Evolutionary conservation across 1,140 invertebrate species (phyloP), one percentile per base, ranked within the genome.

Genomic region (Danaus plexippus): DNA sequence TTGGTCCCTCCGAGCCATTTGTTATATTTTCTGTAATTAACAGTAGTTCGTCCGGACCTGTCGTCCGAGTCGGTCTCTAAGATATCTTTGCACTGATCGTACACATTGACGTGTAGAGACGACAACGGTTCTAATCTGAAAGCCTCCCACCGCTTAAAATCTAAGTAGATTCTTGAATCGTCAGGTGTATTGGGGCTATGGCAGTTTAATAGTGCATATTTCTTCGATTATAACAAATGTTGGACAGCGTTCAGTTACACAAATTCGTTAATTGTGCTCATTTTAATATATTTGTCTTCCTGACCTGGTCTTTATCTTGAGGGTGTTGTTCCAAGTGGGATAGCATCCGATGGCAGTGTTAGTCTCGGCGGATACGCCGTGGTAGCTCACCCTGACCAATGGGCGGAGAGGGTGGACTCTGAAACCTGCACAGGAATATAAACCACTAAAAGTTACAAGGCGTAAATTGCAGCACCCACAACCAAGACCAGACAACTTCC

Each of bases 291-390:
- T 45, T 45, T 45, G 12, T 9, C 0, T 45, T 45, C 11, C 43
- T 32, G 43, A 83, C 83, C 71, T 83, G 1, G 73, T 64, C n/a
- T 66, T 76, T 41, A 86, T 67, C 54, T 73, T 79, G 1, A 81
- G 9, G 5, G 77, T 82, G 11, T 82, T 71, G 47, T 77, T 85
- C 83, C 83, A 86, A 0, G 77, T 72, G 0, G 83, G 83, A 52
- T 85, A 67, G 49, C 77, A 80, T 2, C 83, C 83, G 9, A 82
- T 69, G 1, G 74, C 75, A 0, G 73, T 64, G 2, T 67, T 61
- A 9, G 69, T 83, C 47, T 78, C 72, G 12, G 46, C 66, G 8
- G 57, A 62, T 7, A 59, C 44, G 1, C 71, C 69, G 40, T 69
- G 69, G 54, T 83, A 85, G 22, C 59, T 75, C 5, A 80, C 41